Evolutionary conservation across 2,888 invertebrate species (phyloP).

Genomic region (Temnothorax rugatulus): DNA sequence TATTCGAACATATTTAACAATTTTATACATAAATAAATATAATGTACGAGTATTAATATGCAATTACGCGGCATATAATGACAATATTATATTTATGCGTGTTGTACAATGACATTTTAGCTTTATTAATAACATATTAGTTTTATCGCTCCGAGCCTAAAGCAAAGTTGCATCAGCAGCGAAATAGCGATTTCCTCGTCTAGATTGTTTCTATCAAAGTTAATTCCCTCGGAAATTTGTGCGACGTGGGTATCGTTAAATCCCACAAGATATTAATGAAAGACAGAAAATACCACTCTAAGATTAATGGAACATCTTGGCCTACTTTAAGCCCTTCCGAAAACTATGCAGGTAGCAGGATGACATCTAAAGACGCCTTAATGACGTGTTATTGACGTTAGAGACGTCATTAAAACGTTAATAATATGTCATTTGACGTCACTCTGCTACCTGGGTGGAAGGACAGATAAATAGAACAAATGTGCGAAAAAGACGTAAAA

Average conservation of each 20-base stretch:
- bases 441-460: no score
- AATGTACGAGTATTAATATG: neutral
- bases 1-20: neutral
- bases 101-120: neutral
- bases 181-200: neutral
- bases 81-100: neutral
- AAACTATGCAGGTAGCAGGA: neutral
- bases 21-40: slow-evolving; percentile 1
- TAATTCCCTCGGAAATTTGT: neutral
- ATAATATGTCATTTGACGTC: no score
- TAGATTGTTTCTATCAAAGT: neutral
- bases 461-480: neutral
- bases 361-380: no score
- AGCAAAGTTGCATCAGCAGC: neutral
- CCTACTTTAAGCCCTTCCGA: neutral
- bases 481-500: neutral
- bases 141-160: neutral
- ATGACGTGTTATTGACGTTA: no score
- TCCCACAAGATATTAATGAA: neutral
- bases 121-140: neutral
- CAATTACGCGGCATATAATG: neutral
- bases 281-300: neutral
- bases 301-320: neutral
- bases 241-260: neutral
- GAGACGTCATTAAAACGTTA: no score